Base-by-base conservation (phyloP, 2,797 vertebrate genomes). In the Anableps anableps region DNA sequence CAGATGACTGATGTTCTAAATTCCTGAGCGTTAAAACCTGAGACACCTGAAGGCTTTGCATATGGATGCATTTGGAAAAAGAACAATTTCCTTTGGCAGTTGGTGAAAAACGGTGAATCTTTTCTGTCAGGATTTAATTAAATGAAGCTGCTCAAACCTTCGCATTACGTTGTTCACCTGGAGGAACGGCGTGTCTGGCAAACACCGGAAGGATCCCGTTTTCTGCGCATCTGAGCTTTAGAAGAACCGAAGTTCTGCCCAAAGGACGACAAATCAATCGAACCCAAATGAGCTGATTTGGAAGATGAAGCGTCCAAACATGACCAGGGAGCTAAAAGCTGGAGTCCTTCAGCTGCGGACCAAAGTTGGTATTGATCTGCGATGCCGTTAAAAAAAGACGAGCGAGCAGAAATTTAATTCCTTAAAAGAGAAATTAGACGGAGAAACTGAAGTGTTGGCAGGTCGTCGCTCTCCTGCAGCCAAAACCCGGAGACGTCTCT, bases 271-370 rank as follows among this genome's bases (percentile, higher is more conserved):
- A 1, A 47, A 73, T 77, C 47, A 77, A 50, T 1, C 50, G 71
- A 58, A 74, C 50, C 38, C 31, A 16, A 34, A 74, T 31, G 53
- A 75, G n/a, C 38, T 45, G 74, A 74, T 74, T 16, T 41, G 50
- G 73, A 62, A 4, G 0, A 62, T 6, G 31, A 51, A 55, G 34
- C 31, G 8, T 10, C 21, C n/a, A 19, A 51, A 53, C 19, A 53
- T 9, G 0, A 34, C 10, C 26, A 1, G 14, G 43, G 10, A 47
- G 8, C 43, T 0, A 1, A 62, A 58, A 60, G 51, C 11, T 31
- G 31, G 34, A 23, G n/a, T 34, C 47, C 23, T 41, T 51, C 55
- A 64, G n/a, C 50, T 1, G 43, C 17, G 5, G 26, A 2, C 17
- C 34, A 11, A 3, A 1, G 36, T 4, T 14, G 19, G 60, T 19